phyloP scores from a whole-genome alignment of 2,888 invertebrate species.

The Nasonovia ribisnigri region DNA sequence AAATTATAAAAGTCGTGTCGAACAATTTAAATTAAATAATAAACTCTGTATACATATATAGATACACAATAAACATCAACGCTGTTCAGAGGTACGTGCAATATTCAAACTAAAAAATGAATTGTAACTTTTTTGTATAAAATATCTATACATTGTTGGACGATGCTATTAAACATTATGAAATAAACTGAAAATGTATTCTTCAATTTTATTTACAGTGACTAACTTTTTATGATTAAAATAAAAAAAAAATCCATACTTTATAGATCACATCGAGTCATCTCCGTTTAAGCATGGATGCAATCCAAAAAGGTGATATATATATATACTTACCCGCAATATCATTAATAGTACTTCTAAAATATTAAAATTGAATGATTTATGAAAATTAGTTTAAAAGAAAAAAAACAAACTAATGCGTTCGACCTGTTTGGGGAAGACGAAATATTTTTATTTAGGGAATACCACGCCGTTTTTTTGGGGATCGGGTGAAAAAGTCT shows the following conservation, averaged over 20 bases:
- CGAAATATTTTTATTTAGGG: conserved; percentile 23
- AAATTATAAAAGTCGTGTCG: neutral
- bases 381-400: neutral
- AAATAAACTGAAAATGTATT: neutral
- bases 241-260: neutral
- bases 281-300: neutral
- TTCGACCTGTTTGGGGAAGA: neutral
- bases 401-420: neutral
- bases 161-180: neutral
- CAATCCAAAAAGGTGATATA: neutral
- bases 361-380: neutral
- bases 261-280: neutral
- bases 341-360: neutral
- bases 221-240: neutral
- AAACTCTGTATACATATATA: neutral
- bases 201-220: neutral
- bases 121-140: neutral
- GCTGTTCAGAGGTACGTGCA: neutral
- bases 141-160: neutral
- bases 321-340: neutral
- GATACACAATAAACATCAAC: neutral
- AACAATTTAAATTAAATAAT: neutral
- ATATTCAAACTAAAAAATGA: neutral
- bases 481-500: neutral
- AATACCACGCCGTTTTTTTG: neutral